A percentile compares a stretch with the other conserved stretches of the same genome.
Evolutionary conservation across 2,888 invertebrate species (phyloP).

Genomic region (Brenthis ino): DNA sequence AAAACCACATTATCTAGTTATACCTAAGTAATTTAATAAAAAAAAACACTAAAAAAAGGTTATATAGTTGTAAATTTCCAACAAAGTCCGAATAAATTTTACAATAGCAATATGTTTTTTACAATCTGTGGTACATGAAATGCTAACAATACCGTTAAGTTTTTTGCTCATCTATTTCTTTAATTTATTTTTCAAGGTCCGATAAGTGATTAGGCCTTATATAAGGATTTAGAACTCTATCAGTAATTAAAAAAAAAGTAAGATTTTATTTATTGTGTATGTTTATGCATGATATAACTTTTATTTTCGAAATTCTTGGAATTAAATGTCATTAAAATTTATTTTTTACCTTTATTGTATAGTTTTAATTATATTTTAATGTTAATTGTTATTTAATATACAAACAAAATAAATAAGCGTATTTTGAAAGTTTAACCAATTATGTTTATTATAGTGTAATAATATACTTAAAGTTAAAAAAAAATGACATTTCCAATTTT

Average conservation of each 20-base stretch:
- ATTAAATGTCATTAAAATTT: too few relatives aligned
- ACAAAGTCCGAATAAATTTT: not conserved
- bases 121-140: conserved; percentile 36
- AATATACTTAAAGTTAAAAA: too few relatives aligned
- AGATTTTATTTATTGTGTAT: not conserved
- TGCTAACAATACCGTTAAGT: conserved; percentile 36
- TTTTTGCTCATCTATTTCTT: conserved; percentile 42
- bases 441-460: too few relatives aligned
- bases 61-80: conserved; percentile 1
- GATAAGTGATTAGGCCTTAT: conserved; percentile 16
- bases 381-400: too few relatives aligned
- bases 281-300: too few relatives aligned
- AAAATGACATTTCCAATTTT: too few relatives aligned
- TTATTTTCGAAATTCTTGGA: too few relatives aligned
- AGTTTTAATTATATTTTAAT: too few relatives aligned
- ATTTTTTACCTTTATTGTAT: too few relatives aligned
- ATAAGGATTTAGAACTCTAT: conserved; percentile 14
- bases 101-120: conserved; percentile 31
- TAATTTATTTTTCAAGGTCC: conserved; percentile 37
- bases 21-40: conserved; percentile 1
- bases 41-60: not conserved
- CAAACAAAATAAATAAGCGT: too few relatives aligned
- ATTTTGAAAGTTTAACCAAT: too few relatives aligned
- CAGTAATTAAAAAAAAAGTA: conserved; percentile 1
- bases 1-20: conserved; percentile 4